phyloP scores from a whole-genome alignment of 1,140 invertebrate species.

The Drosophila gunungcola region DNA sequence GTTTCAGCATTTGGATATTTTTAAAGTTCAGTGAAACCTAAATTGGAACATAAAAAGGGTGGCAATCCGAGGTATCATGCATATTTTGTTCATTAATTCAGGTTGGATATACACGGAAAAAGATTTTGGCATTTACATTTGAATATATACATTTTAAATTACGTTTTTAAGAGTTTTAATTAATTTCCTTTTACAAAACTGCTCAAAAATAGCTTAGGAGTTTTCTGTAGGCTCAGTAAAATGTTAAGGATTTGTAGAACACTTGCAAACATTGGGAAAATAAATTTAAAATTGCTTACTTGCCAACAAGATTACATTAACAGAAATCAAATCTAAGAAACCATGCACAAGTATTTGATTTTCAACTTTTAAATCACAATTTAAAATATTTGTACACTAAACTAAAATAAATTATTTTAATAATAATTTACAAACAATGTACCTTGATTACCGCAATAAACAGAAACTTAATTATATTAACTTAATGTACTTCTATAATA shows the following conservation, averaged over 20 bases:
- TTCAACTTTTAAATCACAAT: not conserved
- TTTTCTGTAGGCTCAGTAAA: no score
- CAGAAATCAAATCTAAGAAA: not conserved
- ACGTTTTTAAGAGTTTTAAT: no score
- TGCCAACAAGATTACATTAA: not conserved
- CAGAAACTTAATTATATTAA: conserved; percentile 17
- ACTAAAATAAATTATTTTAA: not conserved
- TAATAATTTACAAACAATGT: not conserved
- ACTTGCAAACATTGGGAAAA: no score
- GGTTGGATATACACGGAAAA: no score
- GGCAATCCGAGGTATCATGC: not conserved
- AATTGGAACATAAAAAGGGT: not conserved
- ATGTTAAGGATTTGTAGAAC: no score
- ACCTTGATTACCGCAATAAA: conserved; percentile 16
- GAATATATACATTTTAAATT: no score
- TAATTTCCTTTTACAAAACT: no score
- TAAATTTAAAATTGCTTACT: no score
- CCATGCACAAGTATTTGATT: conserved; percentile 18
- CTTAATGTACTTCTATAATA: conserved; percentile 17
- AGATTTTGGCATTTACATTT: no score
- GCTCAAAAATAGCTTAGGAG: no score
- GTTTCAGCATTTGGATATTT: conserved; percentile 3
- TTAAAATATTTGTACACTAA: not conserved
- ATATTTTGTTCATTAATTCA: no score
- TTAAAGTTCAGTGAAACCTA: not conserved